Evolutionary conservation across 2,888 invertebrate species (phyloP).

Genomic region (Rhamphomyia laevipes): DNA sequence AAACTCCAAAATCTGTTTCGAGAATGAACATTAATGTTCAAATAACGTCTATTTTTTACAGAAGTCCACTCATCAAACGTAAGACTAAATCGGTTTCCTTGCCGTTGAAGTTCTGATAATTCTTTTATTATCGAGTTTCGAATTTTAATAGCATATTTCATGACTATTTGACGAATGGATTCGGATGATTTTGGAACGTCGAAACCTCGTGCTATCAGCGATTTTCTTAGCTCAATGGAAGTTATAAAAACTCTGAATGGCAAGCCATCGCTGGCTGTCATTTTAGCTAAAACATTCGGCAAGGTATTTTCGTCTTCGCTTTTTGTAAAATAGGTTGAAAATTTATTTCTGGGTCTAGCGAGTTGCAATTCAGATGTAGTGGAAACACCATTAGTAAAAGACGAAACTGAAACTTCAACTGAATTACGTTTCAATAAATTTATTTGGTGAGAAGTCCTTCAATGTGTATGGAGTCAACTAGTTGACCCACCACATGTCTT

Average conservation of each 20-base stretch:
- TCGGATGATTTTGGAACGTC: background rate
- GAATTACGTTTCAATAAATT: too few relatives aligned
- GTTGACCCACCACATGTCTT: too few relatives aligned
- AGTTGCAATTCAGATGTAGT: too few relatives aligned
- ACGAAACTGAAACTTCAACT: too few relatives aligned
- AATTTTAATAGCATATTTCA: background rate
- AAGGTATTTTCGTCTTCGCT: too few relatives aligned
- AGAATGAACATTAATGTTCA: conserved; percentile 2
- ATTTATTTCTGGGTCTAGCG: too few relatives aligned
- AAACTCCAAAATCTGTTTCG: background rate
- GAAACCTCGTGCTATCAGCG: background rate
- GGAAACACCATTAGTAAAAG: too few relatives aligned
- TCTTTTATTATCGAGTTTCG: background rate
- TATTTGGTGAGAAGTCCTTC: too few relatives aligned
- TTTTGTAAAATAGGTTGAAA: too few relatives aligned
- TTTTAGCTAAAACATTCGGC: background rate
- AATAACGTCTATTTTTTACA: background rate
- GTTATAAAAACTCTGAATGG: background rate
- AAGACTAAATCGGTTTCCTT: background rate
- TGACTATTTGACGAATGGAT: background rate
- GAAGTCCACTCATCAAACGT: conserved; percentile 5
- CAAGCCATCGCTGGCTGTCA: conserved; percentile 3
- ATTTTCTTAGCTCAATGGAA: background rate
- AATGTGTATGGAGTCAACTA: too few relatives aligned
- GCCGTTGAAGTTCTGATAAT: background rate